Base-by-base conservation (phyloP, 2,888 invertebrate genomes). In the Ditylenchus weischeri region DNA sequence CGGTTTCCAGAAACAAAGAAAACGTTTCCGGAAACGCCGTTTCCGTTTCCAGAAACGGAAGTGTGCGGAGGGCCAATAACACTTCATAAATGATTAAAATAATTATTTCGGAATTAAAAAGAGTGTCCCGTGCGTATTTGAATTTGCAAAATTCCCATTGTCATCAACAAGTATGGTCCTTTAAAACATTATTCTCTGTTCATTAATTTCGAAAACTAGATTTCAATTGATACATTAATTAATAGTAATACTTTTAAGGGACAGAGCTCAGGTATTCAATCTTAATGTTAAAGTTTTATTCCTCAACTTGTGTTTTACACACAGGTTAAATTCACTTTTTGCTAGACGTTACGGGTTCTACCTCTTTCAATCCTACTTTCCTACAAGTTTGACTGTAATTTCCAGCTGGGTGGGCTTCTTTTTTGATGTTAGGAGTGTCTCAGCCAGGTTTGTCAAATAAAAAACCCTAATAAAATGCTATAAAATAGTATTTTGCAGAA, bases 401-500 rank as follows among this genome's bases (percentile, higher is more conserved):
- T 74, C 74, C 15, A 80, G 79, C 15, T 83, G 83, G 83, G 83
- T 83, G n/a, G 82, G 81, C 59, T 83, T 83, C 72, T 83, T 80
- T 68, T 79, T 83, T 72, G 83, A 83, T 67, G 80, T 81, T 2
- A 74, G 83, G 38, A 76, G 76, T 51, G 81, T 83, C 8, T 82
- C 82, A 8, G 83, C 83, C n/a, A 73, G 80, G 78, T 77, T 59
- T 36, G 19, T 13, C 11, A 5, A 1, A 59, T 8, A 7, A 35
- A 59, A 29, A 29, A 29, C 29, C 29, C 3, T 29, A 5, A 59
- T 23, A 15, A 2, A 35, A 29, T n/a, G 19, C n/a, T 38, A 29
- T 11, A 19, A 19, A 58, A 66, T 57, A 35, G 3, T n/a, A 35
- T n/a, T 18, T 18, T 76, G 64, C 61, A 77, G 80, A 63, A 82